Evolutionary conservation across 1,140 invertebrate species (phyloP), one percentile per base, ranked within the genome.

Genomic region (Leptestheria dahalacensis): DNA sequence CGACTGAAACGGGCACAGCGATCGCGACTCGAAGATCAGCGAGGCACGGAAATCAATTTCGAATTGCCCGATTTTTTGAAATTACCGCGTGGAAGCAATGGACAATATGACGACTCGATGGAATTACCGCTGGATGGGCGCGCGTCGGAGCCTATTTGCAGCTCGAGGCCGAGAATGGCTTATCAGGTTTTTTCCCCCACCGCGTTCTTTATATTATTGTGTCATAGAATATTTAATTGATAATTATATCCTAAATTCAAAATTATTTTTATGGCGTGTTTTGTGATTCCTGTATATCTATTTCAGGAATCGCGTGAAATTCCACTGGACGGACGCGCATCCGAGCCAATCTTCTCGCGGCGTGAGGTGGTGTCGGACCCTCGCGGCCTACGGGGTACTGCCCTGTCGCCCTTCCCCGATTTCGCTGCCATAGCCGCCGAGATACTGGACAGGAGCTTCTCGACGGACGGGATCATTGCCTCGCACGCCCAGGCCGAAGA

Each of bases 31-130:
- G 86, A 89, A 69, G 86, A 89, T 69, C 86, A 90, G 71, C 74
- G 86, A 63, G 86, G 85, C 48, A 86, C 83, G 0, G 82, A 85
- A 72, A 85, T 86, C 1, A 86, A 86, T 68, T 85, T 83, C 65
- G 83, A 87, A 71, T 70, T 87, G 51, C 84, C 85, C 2, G 85
- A 88, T 64, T 87, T 88, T 70, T 71, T 88, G 18, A 84, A 85
- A 60, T 29, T 55, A 10, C 53, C 53, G 1, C 25, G 25, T 2
- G 26, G 53, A 18, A n/a, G 25, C 26, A 55, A 29, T 18, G 53
- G 25, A 26, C 26, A 55, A 2, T 55, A 55, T 54, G n/a, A 23
- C 10, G 29, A 62, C 12, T 60, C 63, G 3, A 24, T 54, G 18
- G 51, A 70, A 60, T 51, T 69, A n/a, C 61, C 67, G n/a, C 66